Evolutionary conservation across 1,140 invertebrate species (phyloP).

Genomic region (Aphaenogaster rudis): DNA sequence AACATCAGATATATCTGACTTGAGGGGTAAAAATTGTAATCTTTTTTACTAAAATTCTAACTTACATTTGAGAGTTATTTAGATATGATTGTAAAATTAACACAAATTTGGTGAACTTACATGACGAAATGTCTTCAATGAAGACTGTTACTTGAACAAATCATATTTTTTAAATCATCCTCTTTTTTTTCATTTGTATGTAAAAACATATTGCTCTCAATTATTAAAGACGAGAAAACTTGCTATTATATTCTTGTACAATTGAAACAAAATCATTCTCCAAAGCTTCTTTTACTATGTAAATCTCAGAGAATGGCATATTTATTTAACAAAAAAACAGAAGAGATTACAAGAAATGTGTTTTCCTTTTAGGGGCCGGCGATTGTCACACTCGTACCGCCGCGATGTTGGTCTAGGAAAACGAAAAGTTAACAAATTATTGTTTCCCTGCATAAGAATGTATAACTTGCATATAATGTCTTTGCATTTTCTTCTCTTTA

Average conservation of each 20-base stretch:
- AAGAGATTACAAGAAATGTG: constrained; percentile 55
- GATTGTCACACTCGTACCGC: constrained; percentile 82
- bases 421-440: constrained; percentile 76
- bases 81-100: background rate
- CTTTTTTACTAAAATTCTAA: background rate
- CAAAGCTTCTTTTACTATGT: background rate
- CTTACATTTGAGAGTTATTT: background rate
- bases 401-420: constrained; percentile 83
- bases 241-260: background rate
- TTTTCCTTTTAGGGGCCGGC: constrained; percentile 83
- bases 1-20: too few relatives aligned
- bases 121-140: background rate
- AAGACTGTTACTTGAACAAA: constrained; percentile 8
- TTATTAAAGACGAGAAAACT: background rate
- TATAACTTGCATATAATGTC: constrained; percentile 56
- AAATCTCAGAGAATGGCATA: background rate
- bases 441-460: constrained; percentile 29
- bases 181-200: background rate
- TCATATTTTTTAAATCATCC: background rate
- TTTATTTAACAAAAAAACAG: background rate
- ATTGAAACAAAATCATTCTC: background rate
- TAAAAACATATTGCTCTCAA: background rate
- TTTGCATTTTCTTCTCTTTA: background rate
- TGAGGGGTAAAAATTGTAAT: background rate
- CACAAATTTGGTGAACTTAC: background rate